Evolutionary conservation across 2,888 invertebrate species (phyloP), one percentile per base, ranked within the genome.

Genomic region (Yponomeuta evonymella): DNA sequence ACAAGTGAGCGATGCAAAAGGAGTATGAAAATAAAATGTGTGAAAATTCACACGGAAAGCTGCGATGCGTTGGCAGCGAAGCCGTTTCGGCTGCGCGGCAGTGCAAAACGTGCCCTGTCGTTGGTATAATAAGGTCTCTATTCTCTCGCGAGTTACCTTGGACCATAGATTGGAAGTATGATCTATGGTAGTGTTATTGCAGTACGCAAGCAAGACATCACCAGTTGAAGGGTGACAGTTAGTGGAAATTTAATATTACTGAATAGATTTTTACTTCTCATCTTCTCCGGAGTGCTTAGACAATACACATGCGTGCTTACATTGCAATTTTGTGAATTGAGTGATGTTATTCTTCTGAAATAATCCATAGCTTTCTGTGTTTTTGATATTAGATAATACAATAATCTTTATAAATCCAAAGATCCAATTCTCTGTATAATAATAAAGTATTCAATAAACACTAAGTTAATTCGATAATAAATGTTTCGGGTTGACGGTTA

Each of bases 241-340:
- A 89, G 87, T 89, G 84, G 81, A 81, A 81, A 78, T 67, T 65
- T 70, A 15, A 48, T 66, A 62, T 66, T 69, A 43, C 64, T 48
- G 48, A 48, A 68, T 68, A n/a, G 48, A 43, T 48, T 48, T 68
- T 68, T 58, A 15, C 15, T 58, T 15, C 51, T 58, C 51, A 68
- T n/a, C 5, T 76, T 75, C 76, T 81, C 76, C 77, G 79, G 72
- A 81, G 90, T 91, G 89, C 90, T 83, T 81, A 84, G 83, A 85
- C 83, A 82, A 79, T 84, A 86, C 85, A 84, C 91, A 92, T 91
- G 91, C 91, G 89, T 90, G 91, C 90, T 86, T 80, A 83, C 81
- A 83, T 86, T 88, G 87, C 91, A 88, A 81, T 87, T 58, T 83
- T 81, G 88, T 88, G 79, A 80, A 83, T 10, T 66, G 64, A 68